Conservation (phyloP, 2,113 vertebrate species). For the Phainopepla nitens region DNA sequence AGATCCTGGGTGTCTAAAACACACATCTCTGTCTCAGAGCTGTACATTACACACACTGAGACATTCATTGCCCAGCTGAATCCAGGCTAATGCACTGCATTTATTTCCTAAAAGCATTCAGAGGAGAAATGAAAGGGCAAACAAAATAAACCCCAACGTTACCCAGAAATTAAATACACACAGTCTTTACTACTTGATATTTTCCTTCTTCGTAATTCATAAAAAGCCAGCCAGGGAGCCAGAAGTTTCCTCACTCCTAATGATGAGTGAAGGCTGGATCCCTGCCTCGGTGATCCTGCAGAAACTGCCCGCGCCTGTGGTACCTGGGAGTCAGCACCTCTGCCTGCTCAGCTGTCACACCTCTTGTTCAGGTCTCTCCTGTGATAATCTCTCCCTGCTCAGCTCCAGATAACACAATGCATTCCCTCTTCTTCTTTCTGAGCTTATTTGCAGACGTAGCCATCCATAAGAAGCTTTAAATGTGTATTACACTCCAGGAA, state of each 20-base stretch:
- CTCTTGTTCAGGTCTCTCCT: neutral
- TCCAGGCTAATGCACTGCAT: neutral
- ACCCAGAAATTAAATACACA: neutral
- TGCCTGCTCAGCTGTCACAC: neutral
- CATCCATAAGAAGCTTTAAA: conserved; percentile 58
- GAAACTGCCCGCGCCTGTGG: neutral
- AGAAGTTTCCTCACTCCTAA: neutral
- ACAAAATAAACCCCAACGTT: neutral
- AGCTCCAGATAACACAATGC: neutral
- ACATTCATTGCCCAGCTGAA: neutral
- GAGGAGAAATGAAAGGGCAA: neutral
- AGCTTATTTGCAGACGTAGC: conserved; percentile 41
- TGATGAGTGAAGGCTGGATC: neutral
- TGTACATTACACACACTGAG: neutral
- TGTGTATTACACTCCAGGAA: conserved; percentile 33
- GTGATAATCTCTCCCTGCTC: neutral
- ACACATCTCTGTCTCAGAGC: neutral
- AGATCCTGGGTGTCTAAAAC: neutral
- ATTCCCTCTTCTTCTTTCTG: conserved; percentile 14
- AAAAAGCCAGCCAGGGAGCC: neutral
- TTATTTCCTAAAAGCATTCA: conserved; percentile 9
- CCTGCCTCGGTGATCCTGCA: neutral
- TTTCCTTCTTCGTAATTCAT: neutral
- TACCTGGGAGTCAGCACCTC: neutral
- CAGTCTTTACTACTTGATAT: neutral